These are phyloP conservation scores for Micromussa lordhowensis DNA, from an alignment of 92 coral and sea anemone species.

Conservation along the genomic window DNA sequence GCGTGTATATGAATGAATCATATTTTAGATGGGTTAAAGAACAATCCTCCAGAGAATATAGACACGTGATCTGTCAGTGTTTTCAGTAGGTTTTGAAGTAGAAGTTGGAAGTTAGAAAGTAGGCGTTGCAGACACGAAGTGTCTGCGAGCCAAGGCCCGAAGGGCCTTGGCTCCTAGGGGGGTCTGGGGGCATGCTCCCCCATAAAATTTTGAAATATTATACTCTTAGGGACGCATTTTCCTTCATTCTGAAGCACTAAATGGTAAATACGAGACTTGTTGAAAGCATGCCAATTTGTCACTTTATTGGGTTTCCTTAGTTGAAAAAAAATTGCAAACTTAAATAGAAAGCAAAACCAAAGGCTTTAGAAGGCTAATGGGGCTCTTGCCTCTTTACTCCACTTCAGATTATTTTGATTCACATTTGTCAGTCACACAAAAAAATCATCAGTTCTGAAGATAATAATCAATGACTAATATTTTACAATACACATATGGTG, in stretches of 20 bases:
- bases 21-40: too few species aligned
- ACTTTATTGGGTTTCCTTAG: conserved; percentile 50
- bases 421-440: conserved; percentile 61
- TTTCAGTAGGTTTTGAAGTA: background rate
- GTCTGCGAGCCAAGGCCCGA: too few species aligned
- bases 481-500: too few species aligned
- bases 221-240: too few species aligned
- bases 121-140: too few species aligned
- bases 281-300: conserved; percentile 55
- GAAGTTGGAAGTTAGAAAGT: too few species aligned
- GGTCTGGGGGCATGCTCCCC: too few species aligned
- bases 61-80: background rate
- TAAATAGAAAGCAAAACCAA: conserved; percentile 55
- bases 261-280: conserved; percentile 9
- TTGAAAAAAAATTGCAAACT: conserved; percentile 21
- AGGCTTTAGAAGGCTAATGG: conserved; percentile 57
- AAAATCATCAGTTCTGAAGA: conserved; percentile 64
- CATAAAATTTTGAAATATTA: too few species aligned
- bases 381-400: conserved; percentile 57
- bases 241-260: too few species aligned
- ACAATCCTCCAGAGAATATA: too few species aligned
- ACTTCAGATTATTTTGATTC: conserved; percentile 56
- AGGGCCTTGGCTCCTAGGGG: too few species aligned
- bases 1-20: too few species aligned
- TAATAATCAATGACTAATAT: conserved; percentile 54